A percentile compares a stretch with the other conserved stretches of the same genome.
These are phyloP conservation scores for Vesta saturnalis DNA, from an alignment of 2,888 invertebrate species.

Conservation along the genomic window DNA sequence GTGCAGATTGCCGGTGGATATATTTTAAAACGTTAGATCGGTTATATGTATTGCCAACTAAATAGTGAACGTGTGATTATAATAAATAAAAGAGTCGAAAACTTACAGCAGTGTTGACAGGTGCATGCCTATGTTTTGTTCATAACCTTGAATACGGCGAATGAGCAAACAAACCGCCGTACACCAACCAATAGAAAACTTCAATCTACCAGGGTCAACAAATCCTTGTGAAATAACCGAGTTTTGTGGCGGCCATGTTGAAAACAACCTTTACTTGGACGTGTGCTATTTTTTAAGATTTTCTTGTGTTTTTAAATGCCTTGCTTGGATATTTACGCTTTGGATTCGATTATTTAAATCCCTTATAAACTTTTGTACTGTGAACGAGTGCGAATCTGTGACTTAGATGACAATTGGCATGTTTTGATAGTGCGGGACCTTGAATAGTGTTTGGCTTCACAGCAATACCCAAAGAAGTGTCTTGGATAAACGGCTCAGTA, in stretches of 20 bases:
- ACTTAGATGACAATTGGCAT: constrained; percentile 51
- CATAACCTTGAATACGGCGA: constrained; percentile 64
- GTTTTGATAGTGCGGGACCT: constrained; percentile 61
- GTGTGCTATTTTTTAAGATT: constrained; percentile 60
- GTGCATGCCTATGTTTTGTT: constrained; percentile 62
- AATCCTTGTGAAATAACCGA: constrained; percentile 64
- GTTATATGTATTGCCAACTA: not conserved
- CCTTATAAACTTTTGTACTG: constrained; percentile 46
- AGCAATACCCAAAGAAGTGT: constrained; percentile 51
- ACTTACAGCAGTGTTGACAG: constrained; percentile 54
- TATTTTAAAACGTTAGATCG: not conserved
- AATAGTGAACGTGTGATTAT: not conserved
- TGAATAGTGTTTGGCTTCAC: constrained; percentile 60
- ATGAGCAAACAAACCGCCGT: constrained; percentile 56
- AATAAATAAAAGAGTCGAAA: constrained; percentile 19
- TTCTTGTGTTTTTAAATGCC: constrained; percentile 53
- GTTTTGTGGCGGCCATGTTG: constrained; percentile 65
- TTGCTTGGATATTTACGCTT: constrained; percentile 43
- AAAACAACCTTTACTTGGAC: constrained; percentile 62
- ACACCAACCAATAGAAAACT: constrained; percentile 58
- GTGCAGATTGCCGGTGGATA: not conserved
- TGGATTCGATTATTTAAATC: constrained; percentile 46
- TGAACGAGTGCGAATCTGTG: constrained; percentile 46
- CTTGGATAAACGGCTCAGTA: constrained; percentile 55
- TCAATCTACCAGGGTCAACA: constrained; percentile 63